Evolutionary conservation across 2,113 vertebrate genomes (phyloP).

Genomic region (Prinia subflava): DNA sequence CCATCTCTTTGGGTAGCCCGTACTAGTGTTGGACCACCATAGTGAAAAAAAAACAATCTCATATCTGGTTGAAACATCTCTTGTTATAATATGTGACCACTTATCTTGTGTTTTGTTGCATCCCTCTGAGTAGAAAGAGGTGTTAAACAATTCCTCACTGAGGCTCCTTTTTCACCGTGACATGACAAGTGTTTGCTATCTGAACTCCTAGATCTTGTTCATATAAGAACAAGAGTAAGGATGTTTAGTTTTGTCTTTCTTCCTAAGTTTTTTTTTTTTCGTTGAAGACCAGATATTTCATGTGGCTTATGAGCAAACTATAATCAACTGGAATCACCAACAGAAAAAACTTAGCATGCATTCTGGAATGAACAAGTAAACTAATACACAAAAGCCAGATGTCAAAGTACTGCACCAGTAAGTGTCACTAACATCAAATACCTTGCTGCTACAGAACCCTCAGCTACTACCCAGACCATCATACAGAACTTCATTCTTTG

Average conservation of each 20-base stretch:
- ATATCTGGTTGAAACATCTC: neutral
- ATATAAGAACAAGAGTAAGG: neutral
- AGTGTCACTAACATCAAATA: neutral
- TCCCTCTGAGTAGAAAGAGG: neutral
- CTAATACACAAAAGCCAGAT: neutral
- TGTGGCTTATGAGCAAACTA: constrained; percentile 5
- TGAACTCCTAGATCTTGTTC: neutral
- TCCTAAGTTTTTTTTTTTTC: neutral
- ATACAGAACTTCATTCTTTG: neutral
- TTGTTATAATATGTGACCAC: neutral
- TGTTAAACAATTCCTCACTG: neutral
- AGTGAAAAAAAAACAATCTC: neutral
- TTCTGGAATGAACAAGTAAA: neutral
- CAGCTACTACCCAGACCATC: neutral
- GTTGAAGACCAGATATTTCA: neutral
- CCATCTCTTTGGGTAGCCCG: neutral
- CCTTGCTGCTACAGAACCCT: neutral
- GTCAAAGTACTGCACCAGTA: neutral
- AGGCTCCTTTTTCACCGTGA: neutral
- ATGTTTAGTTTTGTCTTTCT: neutral
- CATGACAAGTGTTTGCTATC: neutral
- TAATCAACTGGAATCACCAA: neutral
- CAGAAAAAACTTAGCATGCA: neutral
- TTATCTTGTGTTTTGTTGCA: neutral
- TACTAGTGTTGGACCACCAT: neutral